These are phyloP conservation scores for Eretmochelys imbricata DNA, from an alignment of 2,113 vertebrate species.

Conservation along the genomic window DNA sequence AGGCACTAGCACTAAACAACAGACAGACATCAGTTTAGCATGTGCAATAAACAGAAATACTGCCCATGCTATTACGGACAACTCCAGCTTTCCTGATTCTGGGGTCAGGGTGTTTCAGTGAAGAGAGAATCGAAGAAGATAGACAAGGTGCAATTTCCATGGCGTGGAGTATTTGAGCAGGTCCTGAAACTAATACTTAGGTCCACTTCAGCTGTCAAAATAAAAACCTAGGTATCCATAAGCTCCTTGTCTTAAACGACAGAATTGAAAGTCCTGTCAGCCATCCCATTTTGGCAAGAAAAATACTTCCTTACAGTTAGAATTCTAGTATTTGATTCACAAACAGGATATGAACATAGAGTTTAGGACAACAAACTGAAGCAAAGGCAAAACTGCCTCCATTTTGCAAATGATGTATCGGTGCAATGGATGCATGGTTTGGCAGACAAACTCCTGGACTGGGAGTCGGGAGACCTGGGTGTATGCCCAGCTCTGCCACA, in stretches of 20 bases:
- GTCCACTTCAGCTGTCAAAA: neutral
- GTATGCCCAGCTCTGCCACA: neutral
- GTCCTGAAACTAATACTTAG: neutral
- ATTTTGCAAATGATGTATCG: neutral
- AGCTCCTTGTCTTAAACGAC: neutral
- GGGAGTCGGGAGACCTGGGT: neutral
- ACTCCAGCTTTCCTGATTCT: neutral
- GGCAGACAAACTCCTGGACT: neutral
- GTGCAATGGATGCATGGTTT: neutral
- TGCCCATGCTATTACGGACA: neutral
- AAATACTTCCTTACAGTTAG: neutral
- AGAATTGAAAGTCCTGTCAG: neutral
- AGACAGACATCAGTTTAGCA: neutral
- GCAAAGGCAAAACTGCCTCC: neutral
- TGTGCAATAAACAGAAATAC: neutral
- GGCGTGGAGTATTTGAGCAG: neutral
- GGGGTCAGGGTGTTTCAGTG: neutral
- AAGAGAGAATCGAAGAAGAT: neutral
- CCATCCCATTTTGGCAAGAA: neutral
- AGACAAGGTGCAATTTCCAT: neutral
- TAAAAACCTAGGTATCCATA: neutral
- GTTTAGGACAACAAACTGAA: neutral
- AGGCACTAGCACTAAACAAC: neutral
- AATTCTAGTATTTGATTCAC: neutral
- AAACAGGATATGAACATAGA: neutral